phyloP scores from a whole-genome alignment of 35 echinoderm and acorn worm species.

The Heliocidaris erythrogramma region DNA sequence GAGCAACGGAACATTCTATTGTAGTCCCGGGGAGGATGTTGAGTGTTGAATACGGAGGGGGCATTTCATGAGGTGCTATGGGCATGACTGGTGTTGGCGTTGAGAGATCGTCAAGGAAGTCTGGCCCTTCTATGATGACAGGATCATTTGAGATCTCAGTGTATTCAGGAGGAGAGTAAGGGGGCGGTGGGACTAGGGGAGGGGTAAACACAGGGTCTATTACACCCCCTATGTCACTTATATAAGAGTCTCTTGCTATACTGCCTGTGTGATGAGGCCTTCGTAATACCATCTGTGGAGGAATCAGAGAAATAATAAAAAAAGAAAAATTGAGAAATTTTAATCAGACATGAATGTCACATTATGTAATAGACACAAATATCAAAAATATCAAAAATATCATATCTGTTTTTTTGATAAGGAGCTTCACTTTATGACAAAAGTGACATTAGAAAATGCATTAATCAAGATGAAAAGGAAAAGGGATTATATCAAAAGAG shows the following conservation, averaged over 20 bases:
- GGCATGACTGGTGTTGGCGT: slow-evolving; percentile 55
- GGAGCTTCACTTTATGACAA: not conserved
- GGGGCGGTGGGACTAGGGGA: slow-evolving; percentile 73
- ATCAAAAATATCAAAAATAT: not conserved
- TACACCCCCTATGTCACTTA: slow-evolving; percentile 62
- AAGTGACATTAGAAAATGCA: not conserved
- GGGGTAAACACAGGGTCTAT: slow-evolving; percentile 78
- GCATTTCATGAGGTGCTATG: slow-evolving; percentile 69
- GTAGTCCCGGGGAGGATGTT: slow-evolving; percentile 60
- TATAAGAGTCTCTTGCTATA: slow-evolving; percentile 66
- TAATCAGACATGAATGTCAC: not conserved
- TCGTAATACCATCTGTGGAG: slow-evolving; percentile 67
- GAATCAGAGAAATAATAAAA: slow-evolving; percentile 35
- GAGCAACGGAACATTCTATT: slow-evolving; percentile 64
- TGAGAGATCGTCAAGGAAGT: slow-evolving; percentile 67
- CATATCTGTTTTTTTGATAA: not conserved
- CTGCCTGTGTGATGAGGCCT: slow-evolving; percentile 59
- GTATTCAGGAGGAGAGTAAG: slow-evolving; percentile 85
- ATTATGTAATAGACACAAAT: not conserved
- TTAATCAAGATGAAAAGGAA: not conserved
- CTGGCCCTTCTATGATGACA: slow-evolving; percentile 63
- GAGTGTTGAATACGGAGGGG: slow-evolving; percentile 78
- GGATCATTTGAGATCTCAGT: slow-evolving; percentile 74
- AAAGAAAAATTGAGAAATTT: not conserved
- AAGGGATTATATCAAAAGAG: not conserved